Evolutionary conservation across 2,113 vertebrate genomes (phyloP).

Genomic region (Notarius lentiginosus): DNA sequence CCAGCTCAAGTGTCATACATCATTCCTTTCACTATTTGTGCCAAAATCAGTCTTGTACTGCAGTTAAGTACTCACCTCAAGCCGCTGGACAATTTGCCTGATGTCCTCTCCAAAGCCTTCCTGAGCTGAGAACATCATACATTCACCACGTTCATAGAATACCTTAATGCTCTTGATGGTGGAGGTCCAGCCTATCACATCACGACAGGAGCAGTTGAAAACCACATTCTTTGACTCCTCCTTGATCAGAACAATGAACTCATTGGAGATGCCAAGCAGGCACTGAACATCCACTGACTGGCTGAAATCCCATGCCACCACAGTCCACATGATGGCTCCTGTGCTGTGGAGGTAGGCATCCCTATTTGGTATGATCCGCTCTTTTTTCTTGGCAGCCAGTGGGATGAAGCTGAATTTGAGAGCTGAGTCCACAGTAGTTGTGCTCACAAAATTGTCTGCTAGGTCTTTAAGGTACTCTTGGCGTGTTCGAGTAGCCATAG

Average conservation of each 20-base stretch:
- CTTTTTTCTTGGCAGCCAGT: constrained; percentile 93
- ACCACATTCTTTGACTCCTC: constrained; percentile 93
- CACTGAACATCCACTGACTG: constrained; percentile 88
- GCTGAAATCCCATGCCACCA: constrained; percentile 87
- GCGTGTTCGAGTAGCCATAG: constrained; percentile 94
- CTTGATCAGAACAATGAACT: constrained; percentile 93
- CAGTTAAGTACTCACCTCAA: constrained; percentile 80
- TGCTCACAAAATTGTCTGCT: constrained; percentile 94
- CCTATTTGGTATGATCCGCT: constrained; percentile 86
- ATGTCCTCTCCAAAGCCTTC: constrained; percentile 87
- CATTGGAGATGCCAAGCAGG: constrained; percentile 92
- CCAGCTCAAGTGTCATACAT: not conserved
- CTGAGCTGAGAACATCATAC: constrained; percentile 85
- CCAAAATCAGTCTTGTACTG: not conserved
- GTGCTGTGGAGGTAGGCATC: constrained; percentile 87
- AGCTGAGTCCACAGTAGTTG: constrained; percentile 86
- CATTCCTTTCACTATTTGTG: not conserved
- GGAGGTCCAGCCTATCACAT: constrained; percentile 97
- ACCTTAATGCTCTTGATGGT: constrained; percentile 90
- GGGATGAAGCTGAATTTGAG: constrained; percentile 98
- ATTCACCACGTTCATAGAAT: constrained; percentile 96
- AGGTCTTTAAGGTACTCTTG: constrained; percentile 97
- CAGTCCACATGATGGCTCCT: constrained; percentile 91
- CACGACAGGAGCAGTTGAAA: constrained; percentile 97
- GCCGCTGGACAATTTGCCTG: constrained; percentile 88